These are phyloP conservation scores for Puffinus mauretanicus DNA, from an alignment of 2,113 vertebrate species.

Conservation along the genomic window DNA sequence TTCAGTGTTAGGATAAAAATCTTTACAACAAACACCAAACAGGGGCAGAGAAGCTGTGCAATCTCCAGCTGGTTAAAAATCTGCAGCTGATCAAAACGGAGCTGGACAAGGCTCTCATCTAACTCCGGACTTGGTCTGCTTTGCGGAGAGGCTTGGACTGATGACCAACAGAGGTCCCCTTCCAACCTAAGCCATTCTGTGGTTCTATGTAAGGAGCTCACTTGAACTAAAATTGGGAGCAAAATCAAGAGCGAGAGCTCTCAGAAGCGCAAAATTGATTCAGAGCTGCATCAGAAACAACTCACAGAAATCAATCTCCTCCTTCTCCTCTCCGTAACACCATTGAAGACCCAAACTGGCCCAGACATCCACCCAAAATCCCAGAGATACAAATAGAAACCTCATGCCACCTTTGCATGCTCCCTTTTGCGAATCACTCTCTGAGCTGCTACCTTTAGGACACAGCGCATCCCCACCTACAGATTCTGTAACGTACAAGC, in stretches of 20 bases:
- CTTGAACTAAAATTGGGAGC: not conserved
- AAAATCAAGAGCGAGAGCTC: not conserved
- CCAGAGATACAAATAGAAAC: not conserved
- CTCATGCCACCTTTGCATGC: not conserved
- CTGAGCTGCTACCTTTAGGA: not conserved
- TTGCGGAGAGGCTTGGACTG: not conserved
- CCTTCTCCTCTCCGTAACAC: not conserved
- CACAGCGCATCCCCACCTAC: not conserved
- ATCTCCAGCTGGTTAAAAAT: not conserved
- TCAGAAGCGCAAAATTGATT: not conserved
- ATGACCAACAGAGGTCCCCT: not conserved
- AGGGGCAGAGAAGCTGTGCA: not conserved
- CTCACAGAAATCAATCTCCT: not conserved
- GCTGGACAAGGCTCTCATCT: not conserved
- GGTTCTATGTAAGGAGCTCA: not conserved
- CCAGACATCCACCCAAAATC: not conserved
- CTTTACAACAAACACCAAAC: not conserved
- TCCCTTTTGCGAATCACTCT: not conserved
- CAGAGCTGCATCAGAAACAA: not conserved
- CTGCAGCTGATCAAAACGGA: not conserved
- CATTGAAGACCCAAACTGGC: not conserved
- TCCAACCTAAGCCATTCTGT: not conserved
- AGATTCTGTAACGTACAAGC: not conserved
- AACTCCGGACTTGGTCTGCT: not conserved
- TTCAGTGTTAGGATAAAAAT: not conserved